Evolutionary conservation across 2,113 vertebrate genomes (phyloP), one percentile per base, ranked within the genome.

Genomic region (Oryzias celebensis): DNA sequence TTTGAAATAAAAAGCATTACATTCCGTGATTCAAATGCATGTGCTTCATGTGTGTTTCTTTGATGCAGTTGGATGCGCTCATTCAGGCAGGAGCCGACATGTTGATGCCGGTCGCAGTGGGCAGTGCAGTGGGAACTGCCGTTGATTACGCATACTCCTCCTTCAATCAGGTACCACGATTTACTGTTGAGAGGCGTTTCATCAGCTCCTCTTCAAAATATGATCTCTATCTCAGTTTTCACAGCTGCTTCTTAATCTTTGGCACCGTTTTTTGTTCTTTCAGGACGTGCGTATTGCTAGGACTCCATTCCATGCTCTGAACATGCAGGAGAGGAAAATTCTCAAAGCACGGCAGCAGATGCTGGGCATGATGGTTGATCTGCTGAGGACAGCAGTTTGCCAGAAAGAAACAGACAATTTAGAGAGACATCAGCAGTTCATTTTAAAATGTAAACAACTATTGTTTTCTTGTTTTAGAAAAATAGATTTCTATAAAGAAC

Each of bases 71-170:
- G 14, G 83, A 92, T 22, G 89, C 47, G 65, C 88, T 96, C 41
- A 77, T 90, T 1, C 65, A 60, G 7, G 78, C 87, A 0, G 93
- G 93, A 41, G 94, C 94, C 0, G 80, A 94, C 65, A 88, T 95
- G 68, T 71, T 92, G 84, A 91, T 86, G 87, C 94, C 93, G 0
- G 85, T 96, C 7, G 46, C 4, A 0, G 77, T 94, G 45, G 77
- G 23, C 0, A 83, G 87, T 23, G 86, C 71, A 0, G 50, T 92
- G 60, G 94, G 95, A 73, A 95, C 93, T 0, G 93, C 88, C 0
- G 87, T 95, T 0, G 94, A 95, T 83, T 95, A 90, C 0, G 93
- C 91, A 4, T 80, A 92, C 78, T 77, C 86, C 84, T 86, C 67
- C 23, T 94, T 92, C 73, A 91, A 82, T 45, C 93, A 94, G 93